A percentile compares a stretch with the other conserved stretches of the same genome.
phyloP scores from a whole-genome alignment of 1,140 invertebrate genomes.

The roundworm (Caenorhabditis elegans) region WBcel235 BX284603.4:13520501-13521000 shows the following conservation, averaged over 20 bases:
- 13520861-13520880: constrained; percentile 37
- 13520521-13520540: constrained; percentile 54
- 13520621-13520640: constrained; percentile 62
- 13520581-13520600: constrained; percentile 40
- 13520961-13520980: too few relatives aligned
- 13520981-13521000: too few relatives aligned
- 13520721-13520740: constrained; percentile 19
- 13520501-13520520: constrained; percentile 53
- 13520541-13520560: constrained; percentile 48
- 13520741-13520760: constrained; percentile 16
- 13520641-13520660: constrained; percentile 55
- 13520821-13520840: constrained; percentile 68
- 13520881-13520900: too few relatives aligned
- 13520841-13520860: constrained; percentile 68
- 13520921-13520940: too few relatives aligned
- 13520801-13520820: constrained; percentile 67
- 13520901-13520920: too few relatives aligned
- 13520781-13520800: constrained; percentile 58
- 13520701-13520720: constrained; percentile 38
- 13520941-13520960: too few relatives aligned
- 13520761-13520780: constrained; percentile 36
- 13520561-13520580: constrained; percentile 52
- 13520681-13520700: constrained; percentile 51
- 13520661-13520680: constrained; percentile 54
- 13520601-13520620: constrained; percentile 43